Percentiles rank a stretch among this genome's conserved stretches.
Evolutionary conservation across 2,888 invertebrate genomes (phyloP).

Genomic region (Lochmaea capreae): DNA sequence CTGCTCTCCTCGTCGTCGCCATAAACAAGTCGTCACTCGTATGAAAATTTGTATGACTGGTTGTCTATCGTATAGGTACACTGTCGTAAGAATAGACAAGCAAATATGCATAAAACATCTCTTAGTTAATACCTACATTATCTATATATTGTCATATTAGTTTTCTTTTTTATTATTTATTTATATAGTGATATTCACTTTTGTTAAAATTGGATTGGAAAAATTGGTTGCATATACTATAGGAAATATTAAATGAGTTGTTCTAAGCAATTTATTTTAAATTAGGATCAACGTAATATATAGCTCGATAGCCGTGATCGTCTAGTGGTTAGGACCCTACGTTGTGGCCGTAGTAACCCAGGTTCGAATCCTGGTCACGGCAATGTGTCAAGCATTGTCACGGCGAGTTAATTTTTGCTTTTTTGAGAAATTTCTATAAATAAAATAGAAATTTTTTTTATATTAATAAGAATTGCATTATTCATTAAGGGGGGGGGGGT

Average conservation of each 20-base stretch:
- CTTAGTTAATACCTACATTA: too few relatives aligned
- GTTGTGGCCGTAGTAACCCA: conserved; percentile 73
- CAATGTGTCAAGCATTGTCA: conserved; percentile 33
- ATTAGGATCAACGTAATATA: not conserved
- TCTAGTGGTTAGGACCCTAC: conserved; percentile 66
- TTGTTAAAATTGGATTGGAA: not conserved
- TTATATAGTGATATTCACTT: too few relatives aligned
- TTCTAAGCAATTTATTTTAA: not conserved
- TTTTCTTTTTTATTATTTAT: not conserved
- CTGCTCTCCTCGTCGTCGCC: not conserved
- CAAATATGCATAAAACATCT: not conserved
- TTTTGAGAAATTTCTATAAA: not conserved
- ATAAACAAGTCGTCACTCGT: too few relatives aligned
- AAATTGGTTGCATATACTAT: not conserved
- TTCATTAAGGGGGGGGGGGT: too few relatives aligned
- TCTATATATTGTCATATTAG: not conserved
- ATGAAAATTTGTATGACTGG: not conserved
- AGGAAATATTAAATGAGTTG: not conserved
- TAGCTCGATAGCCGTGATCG: not conserved
- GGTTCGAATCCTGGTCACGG: conserved; percentile 71
- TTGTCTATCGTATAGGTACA: not conserved
- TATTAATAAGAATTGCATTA: too few relatives aligned
- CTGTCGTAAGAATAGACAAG: not conserved
- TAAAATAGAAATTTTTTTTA: too few relatives aligned
- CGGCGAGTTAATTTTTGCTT: conserved; percentile 28